Conservation (phyloP, 1,140 invertebrate species). For the Pissodes strobi region DNA sequence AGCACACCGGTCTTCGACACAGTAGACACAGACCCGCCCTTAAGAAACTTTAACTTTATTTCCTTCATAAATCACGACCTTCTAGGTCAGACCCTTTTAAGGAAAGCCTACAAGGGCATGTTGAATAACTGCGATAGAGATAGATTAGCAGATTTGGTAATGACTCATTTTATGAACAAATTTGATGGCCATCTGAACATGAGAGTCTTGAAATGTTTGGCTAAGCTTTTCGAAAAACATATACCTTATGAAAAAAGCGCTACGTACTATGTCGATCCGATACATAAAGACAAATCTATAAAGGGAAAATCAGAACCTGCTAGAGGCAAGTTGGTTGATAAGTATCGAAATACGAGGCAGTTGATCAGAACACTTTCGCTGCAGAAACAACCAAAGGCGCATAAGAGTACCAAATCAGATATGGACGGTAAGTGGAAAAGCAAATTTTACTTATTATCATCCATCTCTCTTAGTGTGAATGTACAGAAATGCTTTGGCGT, state of each 20-base stretch:
- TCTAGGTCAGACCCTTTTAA: slow-evolving; percentile 1
- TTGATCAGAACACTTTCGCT: too few relatives aligned
- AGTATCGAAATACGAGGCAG: too few relatives aligned
- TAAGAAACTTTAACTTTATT: not conserved
- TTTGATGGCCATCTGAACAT: slow-evolving; percentile 5
- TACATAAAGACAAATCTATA: too few relatives aligned
- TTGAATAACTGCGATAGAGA: slow-evolving; percentile 6
- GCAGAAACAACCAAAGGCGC: too few relatives aligned
- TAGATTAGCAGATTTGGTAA: slow-evolving; percentile 8
- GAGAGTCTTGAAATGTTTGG: slow-evolving; percentile 4
- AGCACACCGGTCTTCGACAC: not conserved
- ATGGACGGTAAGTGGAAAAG: too few relatives aligned
- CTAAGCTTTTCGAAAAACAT: not conserved
- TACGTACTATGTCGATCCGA: too few relatives aligned
- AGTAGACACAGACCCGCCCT: not conserved
- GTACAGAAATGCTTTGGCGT: too few relatives aligned
- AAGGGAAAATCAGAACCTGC: too few relatives aligned
- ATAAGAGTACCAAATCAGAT: too few relatives aligned
- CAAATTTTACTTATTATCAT: too few relatives aligned
- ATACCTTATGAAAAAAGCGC: slow-evolving; percentile 6
- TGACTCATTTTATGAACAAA: slow-evolving; percentile 6
- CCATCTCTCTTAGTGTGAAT: too few relatives aligned
- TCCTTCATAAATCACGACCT: slow-evolving; percentile 6
- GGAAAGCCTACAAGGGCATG: not conserved
- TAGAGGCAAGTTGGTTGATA: too few relatives aligned